A percentile compares a stretch with the other conserved stretches of the same genome.
These are phyloP conservation scores for Hippasteria phrygiana DNA, from an alignment of 53 echinoderm and acorn worm genomes.

Conservation along the genomic window DNA sequence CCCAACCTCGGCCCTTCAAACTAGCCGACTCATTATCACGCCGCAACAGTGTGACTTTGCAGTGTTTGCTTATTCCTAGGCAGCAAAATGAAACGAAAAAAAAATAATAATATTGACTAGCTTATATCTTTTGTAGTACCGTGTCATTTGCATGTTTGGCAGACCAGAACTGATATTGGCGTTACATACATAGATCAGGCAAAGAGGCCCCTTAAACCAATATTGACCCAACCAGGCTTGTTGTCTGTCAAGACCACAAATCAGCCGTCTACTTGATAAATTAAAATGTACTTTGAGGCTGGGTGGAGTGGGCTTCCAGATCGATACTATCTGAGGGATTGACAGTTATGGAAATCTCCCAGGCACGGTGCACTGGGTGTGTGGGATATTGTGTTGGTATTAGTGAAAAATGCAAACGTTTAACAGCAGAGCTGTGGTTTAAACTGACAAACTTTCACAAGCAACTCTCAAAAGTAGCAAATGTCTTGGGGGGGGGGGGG, in stretches of 20 bases:
- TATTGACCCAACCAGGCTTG: slow-evolving; percentile 10
- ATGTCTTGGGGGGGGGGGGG: too few species aligned
- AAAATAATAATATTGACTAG: background rate
- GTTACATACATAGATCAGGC: background rate
- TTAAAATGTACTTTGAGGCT: slow-evolving; percentile 41
- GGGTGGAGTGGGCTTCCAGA: slow-evolving; percentile 24
- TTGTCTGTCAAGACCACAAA: slow-evolving; percentile 15
- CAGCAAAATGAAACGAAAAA: slow-evolving; percentile 9
- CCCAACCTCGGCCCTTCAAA: background rate
- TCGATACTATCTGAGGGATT: background rate
- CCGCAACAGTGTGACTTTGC: background rate
- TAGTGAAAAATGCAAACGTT: too few species aligned
- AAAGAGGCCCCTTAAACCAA: slow-evolving; percentile 3
- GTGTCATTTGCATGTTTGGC: background rate
- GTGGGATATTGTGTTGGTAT: too few species aligned
- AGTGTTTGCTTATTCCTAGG: slow-evolving; percentile 10
- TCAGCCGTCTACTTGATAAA: slow-evolving; percentile 16
- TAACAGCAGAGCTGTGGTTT: too few species aligned
- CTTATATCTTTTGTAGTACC: slow-evolving; percentile 22
- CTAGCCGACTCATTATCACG: slow-evolving; percentile 5
- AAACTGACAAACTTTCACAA: too few species aligned
- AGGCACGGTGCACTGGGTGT: too few species aligned
- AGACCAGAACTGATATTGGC: slow-evolving; percentile 7
- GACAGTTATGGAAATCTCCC: slow-evolving; percentile 17
- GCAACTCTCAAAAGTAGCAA: too few species aligned